Evolutionary conservation across 2,113 vertebrate genomes (phyloP), one percentile per base, ranked within the genome.

Genomic region (Hippolais icterina): DNA sequence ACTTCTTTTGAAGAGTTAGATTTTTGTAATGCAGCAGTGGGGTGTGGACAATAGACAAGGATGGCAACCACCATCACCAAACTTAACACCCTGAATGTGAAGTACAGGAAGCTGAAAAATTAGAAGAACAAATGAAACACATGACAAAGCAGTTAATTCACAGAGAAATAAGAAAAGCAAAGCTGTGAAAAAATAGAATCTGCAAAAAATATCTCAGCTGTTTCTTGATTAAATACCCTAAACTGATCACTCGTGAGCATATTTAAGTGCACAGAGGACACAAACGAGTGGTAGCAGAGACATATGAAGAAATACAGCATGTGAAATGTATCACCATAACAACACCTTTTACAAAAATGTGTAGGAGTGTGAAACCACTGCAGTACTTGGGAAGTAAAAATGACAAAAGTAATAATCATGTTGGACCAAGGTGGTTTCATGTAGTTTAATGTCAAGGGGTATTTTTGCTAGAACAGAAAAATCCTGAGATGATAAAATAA

Each of bases 271-370:
- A 39, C 10, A 42, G 53, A 24, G 35, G 33, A 71, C 28, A 35
- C 14, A 49, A 46, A 25, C 22, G 60, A 25, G 27, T 52, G 20
- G 13, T 50, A 78, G 28, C 7, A 70, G 35, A 87, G 37, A 20
- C 33, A 41, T 22, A 63, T 0, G 4, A 49, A 64, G 90, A 84
- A 81, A 68, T 28, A 29, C 21, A 60, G 39, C 10, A 10, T 52
- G 33, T 80, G 77, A 93, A 94, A 87, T 65, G 25, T 33, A 89
- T 95, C 77, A 59, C 87, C 81, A 76, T 93, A 94, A 95, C 80
- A 93, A 89, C 69, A 87, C 6, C 44, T 82, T 89, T 57, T 65
- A 76, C 66, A 89, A 66, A 92, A 79, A 54, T 3, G 25, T 57
- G 74, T 91, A 76, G 89, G 95, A 93, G 72, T 72, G 70, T 89